phyloP scores from a whole-genome alignment of 2,797 vertebrate species.

The Hippopotamyrus pictus region DNA sequence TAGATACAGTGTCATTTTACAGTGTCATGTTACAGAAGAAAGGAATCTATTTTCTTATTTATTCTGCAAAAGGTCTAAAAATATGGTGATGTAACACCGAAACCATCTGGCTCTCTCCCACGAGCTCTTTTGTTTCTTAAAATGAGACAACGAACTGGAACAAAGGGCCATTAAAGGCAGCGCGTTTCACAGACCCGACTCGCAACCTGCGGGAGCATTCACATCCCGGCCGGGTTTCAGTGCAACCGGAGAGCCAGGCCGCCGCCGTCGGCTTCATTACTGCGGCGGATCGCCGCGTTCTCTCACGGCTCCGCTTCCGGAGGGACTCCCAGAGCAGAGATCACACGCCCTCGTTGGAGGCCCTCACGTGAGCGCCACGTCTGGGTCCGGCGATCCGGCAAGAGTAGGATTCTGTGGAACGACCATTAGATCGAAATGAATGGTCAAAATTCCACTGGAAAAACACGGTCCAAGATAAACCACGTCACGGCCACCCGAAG shows the following conservation, averaged over 20 bases:
- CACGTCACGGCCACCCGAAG: not conserved
- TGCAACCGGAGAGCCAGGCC: conserved; percentile 29
- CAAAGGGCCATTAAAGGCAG: conserved; percentile 32
- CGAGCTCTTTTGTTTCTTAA: conserved; percentile 30
- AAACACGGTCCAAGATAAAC: conserved; percentile 21
- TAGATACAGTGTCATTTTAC: not conserved
- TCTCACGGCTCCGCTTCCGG: conserved; percentile 26
- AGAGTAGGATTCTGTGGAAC: conserved; percentile 40
- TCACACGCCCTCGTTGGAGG: conserved; percentile 37
- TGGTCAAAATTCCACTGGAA: conserved; percentile 12
- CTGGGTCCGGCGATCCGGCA: conserved; percentile 25
- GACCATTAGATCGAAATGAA: conserved; percentile 35
- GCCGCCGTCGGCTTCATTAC: conserved; percentile 34
- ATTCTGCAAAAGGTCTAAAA: not conserved
- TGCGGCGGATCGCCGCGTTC: conserved; percentile 27
- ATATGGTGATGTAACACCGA: conserved; percentile 29
- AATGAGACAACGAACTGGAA: conserved; percentile 34
- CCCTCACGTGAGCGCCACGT: conserved; percentile 17
- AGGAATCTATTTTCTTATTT: not conserved
- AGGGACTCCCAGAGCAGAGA: conserved; percentile 29
- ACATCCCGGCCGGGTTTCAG: conserved; percentile 32
- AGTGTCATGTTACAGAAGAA: not conserved
- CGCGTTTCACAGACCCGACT: conserved; percentile 27
- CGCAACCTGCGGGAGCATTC: conserved; percentile 21
- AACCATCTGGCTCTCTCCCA: conserved; percentile 28